Conservation (phyloP, 2,113 vertebrate species). For the Protobothrops mucrosquamatus region DNA sequence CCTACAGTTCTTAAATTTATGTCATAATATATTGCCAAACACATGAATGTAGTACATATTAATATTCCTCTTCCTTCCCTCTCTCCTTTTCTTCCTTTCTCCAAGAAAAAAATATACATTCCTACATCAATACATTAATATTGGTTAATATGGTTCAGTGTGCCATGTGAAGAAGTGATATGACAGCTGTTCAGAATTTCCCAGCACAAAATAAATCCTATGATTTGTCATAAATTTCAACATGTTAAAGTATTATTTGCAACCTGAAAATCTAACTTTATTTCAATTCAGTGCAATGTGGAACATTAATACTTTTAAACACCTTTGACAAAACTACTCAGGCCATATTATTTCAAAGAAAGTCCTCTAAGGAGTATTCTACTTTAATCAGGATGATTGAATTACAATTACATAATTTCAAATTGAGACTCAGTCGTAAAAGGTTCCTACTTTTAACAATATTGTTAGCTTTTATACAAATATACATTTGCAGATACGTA, state of each 20-base stretch:
- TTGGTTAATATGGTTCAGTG: neutral
- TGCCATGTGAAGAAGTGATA: neutral
- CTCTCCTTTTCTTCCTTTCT: neutral
- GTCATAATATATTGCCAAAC: neutral
- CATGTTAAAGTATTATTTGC: neutral
- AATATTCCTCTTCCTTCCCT: neutral
- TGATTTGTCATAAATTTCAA: too few species aligned
- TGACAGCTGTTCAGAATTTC: neutral
- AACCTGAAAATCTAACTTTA: neutral
- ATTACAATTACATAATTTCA: conserved; percentile 12
- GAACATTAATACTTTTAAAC: neutral
- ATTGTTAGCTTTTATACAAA: neutral
- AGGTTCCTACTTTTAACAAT: neutral
- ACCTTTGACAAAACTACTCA: neutral
- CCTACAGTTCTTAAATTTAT: neutral
- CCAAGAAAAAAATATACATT: neutral
- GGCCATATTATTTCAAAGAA: neutral
- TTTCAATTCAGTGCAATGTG: neutral
- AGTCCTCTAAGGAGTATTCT: neutral
- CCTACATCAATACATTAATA: neutral
- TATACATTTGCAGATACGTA: conserved; percentile 27
- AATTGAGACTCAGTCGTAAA: neutral
- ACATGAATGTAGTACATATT: neutral
- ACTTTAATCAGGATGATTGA: neutral
- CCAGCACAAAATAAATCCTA: neutral